Evolutionary conservation across 2,888 invertebrate genomes (phyloP).

Genomic region (Cryptus viduatorius): DNA sequence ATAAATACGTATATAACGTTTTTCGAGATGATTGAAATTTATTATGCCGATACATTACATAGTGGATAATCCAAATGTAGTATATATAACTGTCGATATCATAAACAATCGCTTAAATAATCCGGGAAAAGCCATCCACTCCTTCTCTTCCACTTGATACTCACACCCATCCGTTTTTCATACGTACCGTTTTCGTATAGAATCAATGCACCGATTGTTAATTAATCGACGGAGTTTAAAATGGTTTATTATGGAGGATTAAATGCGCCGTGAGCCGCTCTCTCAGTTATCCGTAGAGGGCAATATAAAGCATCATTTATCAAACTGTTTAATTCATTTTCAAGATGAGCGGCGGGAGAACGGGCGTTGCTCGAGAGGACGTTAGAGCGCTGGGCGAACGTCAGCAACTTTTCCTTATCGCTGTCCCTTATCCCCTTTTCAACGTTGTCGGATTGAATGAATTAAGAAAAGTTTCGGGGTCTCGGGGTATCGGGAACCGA

Average conservation of each 20-base stretch:
- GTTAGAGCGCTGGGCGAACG: slow-evolving; percentile 24
- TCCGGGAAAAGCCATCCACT: background rate
- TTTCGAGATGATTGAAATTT: slow-evolving; percentile 10
- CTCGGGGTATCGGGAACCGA: slow-evolving; percentile 21
- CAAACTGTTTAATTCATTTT: slow-evolving; percentile 63
- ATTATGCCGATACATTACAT: background rate
- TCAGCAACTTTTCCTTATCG: slow-evolving; percentile 64
- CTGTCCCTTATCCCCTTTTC: slow-evolving; percentile 46
- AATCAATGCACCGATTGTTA: slow-evolving; percentile 32
- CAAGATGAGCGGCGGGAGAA: background rate
- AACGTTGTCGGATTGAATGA: slow-evolving; percentile 62
- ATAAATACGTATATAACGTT: slow-evolving; percentile 5
- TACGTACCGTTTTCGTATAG: background rate
- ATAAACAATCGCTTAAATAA: slow-evolving; percentile 1
- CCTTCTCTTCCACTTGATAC: background rate
- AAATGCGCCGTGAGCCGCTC: slow-evolving; percentile 11
- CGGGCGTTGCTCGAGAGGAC: background rate
- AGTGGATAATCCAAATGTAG: slow-evolving; percentile 4
- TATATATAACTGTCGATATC: slow-evolving; percentile 2
- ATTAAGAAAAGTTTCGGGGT: slow-evolving; percentile 66
- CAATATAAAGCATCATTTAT: slow-evolving; percentile 57
- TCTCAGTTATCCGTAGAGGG: background rate
- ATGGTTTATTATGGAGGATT: slow-evolving; percentile 12
- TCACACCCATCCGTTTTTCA: too few species aligned
- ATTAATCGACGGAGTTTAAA: slow-evolving; percentile 38